These are phyloP conservation scores for Schizothorax lantsangensis DNA, from an alignment of 2,797 vertebrate species.

Conservation along the genomic window DNA sequence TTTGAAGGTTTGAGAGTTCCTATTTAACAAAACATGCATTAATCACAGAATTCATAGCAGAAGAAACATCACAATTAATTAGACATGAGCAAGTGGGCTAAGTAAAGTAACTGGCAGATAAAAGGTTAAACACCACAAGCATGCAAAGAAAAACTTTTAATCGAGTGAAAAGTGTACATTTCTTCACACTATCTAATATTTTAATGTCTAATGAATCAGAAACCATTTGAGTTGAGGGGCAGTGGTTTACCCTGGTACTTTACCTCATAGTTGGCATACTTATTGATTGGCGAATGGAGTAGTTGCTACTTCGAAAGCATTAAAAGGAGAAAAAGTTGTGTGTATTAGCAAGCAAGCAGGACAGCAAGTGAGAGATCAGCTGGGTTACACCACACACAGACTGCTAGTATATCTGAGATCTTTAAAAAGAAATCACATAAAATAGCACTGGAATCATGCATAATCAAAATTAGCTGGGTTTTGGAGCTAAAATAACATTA, in stretches of 20 bases:
- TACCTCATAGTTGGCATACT: constrained; percentile 89
- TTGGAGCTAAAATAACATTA: neutral
- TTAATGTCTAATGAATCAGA: neutral
- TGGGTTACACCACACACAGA: neutral
- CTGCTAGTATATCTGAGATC: neutral
- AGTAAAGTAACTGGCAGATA: neutral
- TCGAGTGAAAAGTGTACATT: neutral
- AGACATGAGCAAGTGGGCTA: neutral
- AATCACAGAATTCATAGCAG: neutral
- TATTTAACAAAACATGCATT: constrained; percentile 66
- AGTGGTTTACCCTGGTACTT: constrained; percentile 66
- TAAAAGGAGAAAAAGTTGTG: constrained; percentile 78
- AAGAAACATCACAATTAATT: neutral
- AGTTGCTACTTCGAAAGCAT: constrained; percentile 85
- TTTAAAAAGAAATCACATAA: neutral
- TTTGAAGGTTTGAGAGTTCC: constrained; percentile 97
- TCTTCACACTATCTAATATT: neutral
- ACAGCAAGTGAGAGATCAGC: constrained; percentile 13
- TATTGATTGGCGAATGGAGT: constrained; percentile 88
- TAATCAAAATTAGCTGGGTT: constrained; percentile 1
- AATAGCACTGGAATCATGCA: neutral
- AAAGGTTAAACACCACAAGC: neutral
- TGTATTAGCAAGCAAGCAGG: constrained; percentile 72
- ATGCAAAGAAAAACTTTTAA: neutral
- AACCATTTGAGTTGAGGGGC: neutral